Conservation (phyloP, 2,797 vertebrate species). For the Enteromius anoplus region DNA sequence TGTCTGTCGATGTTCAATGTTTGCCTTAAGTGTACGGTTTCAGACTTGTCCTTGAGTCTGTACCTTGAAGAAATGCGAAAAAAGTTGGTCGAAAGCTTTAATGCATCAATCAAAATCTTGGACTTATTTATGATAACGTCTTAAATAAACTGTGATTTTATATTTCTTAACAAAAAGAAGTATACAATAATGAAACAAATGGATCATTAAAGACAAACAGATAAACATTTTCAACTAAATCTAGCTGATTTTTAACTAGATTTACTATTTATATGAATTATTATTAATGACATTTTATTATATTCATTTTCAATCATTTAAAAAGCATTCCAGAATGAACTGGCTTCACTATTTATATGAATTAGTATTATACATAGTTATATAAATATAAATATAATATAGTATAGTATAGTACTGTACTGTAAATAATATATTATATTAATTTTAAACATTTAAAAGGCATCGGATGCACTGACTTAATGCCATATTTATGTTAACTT, state of each 20-base stretch:
- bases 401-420: no score
- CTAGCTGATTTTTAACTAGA: no score
- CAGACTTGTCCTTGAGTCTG: constrained; percentile 26
- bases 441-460: neutral
- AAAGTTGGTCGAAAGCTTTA: neutral
- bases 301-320: neutral
- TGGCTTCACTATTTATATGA: neutral
- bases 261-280: neutral
- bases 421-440: neutral
- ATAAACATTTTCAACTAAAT: neutral
- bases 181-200: neutral
- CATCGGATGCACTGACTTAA: no score
- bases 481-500: no score
- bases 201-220: neutral
- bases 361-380: no score
- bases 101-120: neutral
- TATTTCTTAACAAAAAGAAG: neutral
- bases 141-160: neutral
- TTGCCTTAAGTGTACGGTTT: constrained; percentile 4
- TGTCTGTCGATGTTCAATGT: constrained; percentile 38
- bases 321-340: neutral
- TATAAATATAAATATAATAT: no score
- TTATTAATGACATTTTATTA: neutral
- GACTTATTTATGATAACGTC: neutral
- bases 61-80: neutral